Base-by-base conservation (phyloP, 30 jellyfish, hydroid and myxozoan species). In the Aurelia aurita complex sp. Pacific region DNA sequence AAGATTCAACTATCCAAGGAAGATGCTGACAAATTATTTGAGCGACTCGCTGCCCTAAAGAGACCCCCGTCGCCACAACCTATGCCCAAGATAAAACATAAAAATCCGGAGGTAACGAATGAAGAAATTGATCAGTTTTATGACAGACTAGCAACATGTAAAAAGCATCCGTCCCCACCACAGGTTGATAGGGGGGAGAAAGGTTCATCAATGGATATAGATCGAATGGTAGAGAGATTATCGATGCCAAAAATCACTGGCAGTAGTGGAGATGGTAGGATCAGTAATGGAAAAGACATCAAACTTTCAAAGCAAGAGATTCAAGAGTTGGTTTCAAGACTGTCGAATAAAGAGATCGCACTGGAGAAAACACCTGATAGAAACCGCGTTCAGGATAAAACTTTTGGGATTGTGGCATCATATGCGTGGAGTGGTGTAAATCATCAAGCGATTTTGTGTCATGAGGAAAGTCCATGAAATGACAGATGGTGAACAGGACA, bases 401-500 rank as follows among this genome's bases (percentile, higher is more conserved):
- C 74, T 5, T 89, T 72, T 61, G 90, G 92, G 54, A 86, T 86
- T 23, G 97, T 89, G 14, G 59, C 90, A 51, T 71, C 97, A 53
- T 89, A 89, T 62, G 93, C 93, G 6, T 89, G 97, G 97, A 86
- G 82, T 72, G 91, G 91, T 10, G 36, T 34, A 38, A 84, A 84
- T 38, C 50, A 55, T 43, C 93, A 74, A 68, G 93, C 93, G 5
- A 63, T 84, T 8, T 64, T 84, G 4, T 71, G 87, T 42, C 73
- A 84, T 11, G 87, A 67, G 51, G 93, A 84, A 59, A 84, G 93
- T 52, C 93, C 93, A 57, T 83, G 50, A 64, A 5, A 60, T 42
- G 13, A 52, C n/a, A 13, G 77, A 16, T 9, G 9, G 43, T 23
- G 18, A 3, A 36, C 18, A 36, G 6, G 0, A 7, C 6, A 23